Evolutionary conservation across 2,113 vertebrate genomes (phyloP), one percentile per base, ranked within the genome.

Genomic region (Silurus glanis): DNA sequence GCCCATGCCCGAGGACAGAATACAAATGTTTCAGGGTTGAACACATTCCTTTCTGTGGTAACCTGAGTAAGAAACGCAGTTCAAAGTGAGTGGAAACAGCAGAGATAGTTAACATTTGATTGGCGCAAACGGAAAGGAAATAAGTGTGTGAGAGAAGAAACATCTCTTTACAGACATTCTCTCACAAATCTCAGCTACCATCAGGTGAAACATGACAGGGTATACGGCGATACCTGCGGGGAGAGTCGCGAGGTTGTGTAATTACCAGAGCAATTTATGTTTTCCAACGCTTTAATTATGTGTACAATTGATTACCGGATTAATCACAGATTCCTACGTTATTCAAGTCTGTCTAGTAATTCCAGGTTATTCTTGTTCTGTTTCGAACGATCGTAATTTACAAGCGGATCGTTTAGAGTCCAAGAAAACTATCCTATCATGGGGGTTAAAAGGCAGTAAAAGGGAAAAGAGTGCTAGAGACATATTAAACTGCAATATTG

Each of bases 1-100:
- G 85, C 79, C 85, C 80, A 49, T 16, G 71, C 80, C 80, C 37
- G 25, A 58, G 80, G 86, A 76, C 80, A 76, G 71, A 87, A 83
- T 10, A 87, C 69, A 83, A 75, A 82, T 66, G 49, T 23, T 78
- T 28, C 47, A 85, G 84, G 75, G 84, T 74, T 66, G 80, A 85
- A 85, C 62, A 58, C 51, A 83, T 58, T 83, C 59, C 59, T 78
- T 17, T 25, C 47, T 76, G 71, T 83, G 85, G 85, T 83, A 87
- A 87, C 47, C 19, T 45, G 55, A 74, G 55, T 79, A 81, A 59
- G 80, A 83, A 21, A 66, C 10, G 49, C 55, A 83, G 69, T 87
- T 82, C 86, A 83, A 78, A 83, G 81, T 45, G 17, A 76, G 9
- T 49, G 61, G 56, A 62, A 74, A 74, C n/a, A 53, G 80, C n/a